Percentiles rank a stretch among this genome's conserved stretches.
Conservation (phyloP, 2,797 vertebrate genomes). For the Eremophila alpestris region DNA sequence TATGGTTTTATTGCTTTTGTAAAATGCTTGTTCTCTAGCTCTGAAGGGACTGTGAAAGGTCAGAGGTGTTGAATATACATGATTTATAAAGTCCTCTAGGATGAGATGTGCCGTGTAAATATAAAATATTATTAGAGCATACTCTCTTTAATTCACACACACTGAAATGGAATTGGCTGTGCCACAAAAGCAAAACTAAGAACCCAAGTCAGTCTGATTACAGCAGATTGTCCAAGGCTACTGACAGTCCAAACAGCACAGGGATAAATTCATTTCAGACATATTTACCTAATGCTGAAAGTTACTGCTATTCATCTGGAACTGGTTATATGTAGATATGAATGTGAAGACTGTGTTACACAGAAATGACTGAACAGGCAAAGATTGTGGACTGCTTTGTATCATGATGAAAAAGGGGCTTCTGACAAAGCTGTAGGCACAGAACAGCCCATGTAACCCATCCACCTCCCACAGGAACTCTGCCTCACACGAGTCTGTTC, state of each 20-base stretch:
- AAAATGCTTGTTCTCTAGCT: neutral
- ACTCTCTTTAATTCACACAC: conserved; percentile 1
- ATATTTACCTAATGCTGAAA: neutral
- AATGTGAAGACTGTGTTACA: neutral
- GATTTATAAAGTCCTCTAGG: conserved; percentile 35
- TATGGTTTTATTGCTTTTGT: neutral
- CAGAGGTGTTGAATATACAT: conserved; percentile 7
- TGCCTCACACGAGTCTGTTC: neutral
- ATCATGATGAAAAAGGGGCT: neutral
- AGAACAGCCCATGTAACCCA: neutral
- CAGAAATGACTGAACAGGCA: neutral
- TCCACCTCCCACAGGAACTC: neutral
- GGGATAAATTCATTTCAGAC: neutral
- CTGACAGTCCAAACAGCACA: neutral
- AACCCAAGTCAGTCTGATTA: neutral
- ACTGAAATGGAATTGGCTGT: neutral
- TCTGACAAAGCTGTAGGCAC: neutral
- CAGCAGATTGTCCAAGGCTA: neutral
- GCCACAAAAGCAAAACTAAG: neutral
- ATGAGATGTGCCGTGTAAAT: conserved; percentile 10
- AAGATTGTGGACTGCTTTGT: neutral
- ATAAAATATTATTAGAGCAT: conserved; percentile 13
- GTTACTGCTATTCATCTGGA: neutral
- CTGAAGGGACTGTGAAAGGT: conserved; percentile 8
- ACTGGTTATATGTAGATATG: neutral